phyloP scores from a whole-genome alignment of 2,888 invertebrate genomes.

The Ditylenchus weischeri region DNA sequence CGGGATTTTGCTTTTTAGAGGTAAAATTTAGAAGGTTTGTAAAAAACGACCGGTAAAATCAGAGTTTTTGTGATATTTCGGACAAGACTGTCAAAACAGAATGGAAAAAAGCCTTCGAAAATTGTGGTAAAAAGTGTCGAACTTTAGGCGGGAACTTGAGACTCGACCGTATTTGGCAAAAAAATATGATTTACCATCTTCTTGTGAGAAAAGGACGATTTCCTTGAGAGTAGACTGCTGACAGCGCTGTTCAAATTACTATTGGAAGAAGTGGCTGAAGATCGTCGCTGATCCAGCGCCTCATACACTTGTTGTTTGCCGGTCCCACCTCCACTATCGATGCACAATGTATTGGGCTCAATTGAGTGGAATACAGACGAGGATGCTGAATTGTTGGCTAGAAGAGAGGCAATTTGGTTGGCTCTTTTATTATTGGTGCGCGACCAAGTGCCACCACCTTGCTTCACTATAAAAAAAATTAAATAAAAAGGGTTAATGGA shows the following conservation, averaged over 20 bases:
- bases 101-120: too few relatives aligned
- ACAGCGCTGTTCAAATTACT: neutral
- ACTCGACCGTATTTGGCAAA: too few relatives aligned
- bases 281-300: constrained; percentile 5
- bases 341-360: neutral
- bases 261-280: neutral
- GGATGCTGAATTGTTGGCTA: neutral
- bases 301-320: constrained; percentile 5
- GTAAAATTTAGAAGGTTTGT: too few relatives aligned
- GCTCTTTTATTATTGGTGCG: neutral
- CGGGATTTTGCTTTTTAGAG: too few relatives aligned
- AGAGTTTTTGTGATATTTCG: too few relatives aligned
- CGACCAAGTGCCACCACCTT: constrained; percentile 11
- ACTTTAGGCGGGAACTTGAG: too few relatives aligned
- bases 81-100: too few relatives aligned
- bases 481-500: neutral
- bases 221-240: constrained; percentile 7
- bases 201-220: constrained; percentile 16
- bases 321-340: neutral
- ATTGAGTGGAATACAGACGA: neutral
- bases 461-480: constrained; percentile 2
- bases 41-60: too few relatives aligned
- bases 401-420: constrained; percentile 12
- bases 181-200: constrained; percentile 9
- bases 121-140: too few relatives aligned